Evolutionary conservation across 2,888 invertebrate species (phyloP).

Genomic region (Mythimna ferrago): DNA sequence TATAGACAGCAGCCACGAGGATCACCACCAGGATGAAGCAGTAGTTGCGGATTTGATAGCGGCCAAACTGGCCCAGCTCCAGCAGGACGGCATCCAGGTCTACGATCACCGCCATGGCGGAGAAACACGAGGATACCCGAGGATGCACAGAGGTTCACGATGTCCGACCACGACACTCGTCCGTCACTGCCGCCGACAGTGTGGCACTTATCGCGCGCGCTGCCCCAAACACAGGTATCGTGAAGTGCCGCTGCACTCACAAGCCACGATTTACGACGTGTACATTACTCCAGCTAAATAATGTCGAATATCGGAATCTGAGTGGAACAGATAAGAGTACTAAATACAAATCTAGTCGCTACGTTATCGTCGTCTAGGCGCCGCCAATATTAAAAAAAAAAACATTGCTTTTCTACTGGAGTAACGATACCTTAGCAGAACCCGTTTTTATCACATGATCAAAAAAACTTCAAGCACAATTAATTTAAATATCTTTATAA

Average conservation of each 20-base stretch:
- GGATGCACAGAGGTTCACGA: slow-evolving; percentile 7
- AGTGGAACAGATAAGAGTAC: too few species aligned
- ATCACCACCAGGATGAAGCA: slow-evolving; percentile 84
- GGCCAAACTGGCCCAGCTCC: slow-evolving; percentile 85
- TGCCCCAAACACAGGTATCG: slow-evolving; percentile 36
- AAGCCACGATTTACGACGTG: background rate
- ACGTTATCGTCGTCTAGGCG: too few species aligned
- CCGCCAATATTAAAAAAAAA: too few species aligned
- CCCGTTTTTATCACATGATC: too few species aligned
- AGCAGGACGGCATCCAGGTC: slow-evolving; percentile 74
- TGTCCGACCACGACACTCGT: slow-evolving; percentile 41
- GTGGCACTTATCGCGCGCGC: slow-evolving; percentile 41
- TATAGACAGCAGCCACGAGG: slow-evolving; percentile 84
- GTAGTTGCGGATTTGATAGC: slow-evolving; percentile 84
- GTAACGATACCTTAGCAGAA: too few species aligned
- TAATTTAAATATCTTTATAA: too few species aligned
- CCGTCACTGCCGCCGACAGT: slow-evolving; percentile 25
- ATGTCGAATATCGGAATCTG: too few species aligned
- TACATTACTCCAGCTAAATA: too few species aligned
- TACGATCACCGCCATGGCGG: slow-evolving; percentile 45
- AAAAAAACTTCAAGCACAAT: too few species aligned
- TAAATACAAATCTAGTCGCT: too few species aligned
- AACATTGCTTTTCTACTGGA: too few species aligned
- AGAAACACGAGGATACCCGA: slow-evolving; percentile 1
- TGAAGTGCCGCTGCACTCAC: slow-evolving; percentile 22